Evolutionary conservation across 1,140 invertebrate genomes (phyloP).

Genomic region (Drosophila varians): DNA sequence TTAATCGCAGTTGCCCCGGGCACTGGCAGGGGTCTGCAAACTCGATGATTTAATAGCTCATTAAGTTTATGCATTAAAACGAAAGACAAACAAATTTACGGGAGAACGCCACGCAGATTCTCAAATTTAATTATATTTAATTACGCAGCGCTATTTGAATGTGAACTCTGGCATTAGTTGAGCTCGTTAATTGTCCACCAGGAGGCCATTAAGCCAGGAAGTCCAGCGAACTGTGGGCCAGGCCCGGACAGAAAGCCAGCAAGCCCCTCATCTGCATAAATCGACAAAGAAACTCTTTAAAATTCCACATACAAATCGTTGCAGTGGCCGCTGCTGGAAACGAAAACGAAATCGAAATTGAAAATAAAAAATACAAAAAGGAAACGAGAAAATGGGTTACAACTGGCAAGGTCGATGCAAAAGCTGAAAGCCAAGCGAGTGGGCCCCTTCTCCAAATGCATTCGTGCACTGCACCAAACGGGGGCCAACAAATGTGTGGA

Average conservation of each 20-base stretch:
- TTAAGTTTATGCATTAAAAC: conserved; percentile 46
- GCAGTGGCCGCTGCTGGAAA: conserved; percentile 47
- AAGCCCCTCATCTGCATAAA: conserved; percentile 16
- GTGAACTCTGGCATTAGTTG: conserved; percentile 60
- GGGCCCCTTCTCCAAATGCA: conserved; percentile 5
- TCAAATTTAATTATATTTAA: conserved; percentile 54
- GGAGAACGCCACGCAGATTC: conserved; percentile 12
- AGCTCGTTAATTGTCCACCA: conserved; percentile 62
- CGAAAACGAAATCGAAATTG: conserved; percentile 39
- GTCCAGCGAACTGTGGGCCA: background rate
- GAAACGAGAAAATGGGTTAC: conserved; percentile 56
- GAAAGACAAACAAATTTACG: conserved; percentile 32
- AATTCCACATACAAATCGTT: conserved; percentile 75
- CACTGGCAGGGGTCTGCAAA: conserved; percentile 11
- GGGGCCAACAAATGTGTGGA: too few species aligned
- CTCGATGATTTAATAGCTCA: conserved; percentile 53
- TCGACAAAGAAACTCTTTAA: conserved; percentile 60
- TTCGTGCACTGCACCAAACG: conserved; percentile 8
- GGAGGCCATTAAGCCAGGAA: conserved; percentile 31
- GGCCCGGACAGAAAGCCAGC: conserved; percentile 1
- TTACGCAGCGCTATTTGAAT: conserved; percentile 60
- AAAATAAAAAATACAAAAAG: conserved; percentile 29
- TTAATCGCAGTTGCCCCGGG: background rate
- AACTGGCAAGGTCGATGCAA: conserved; percentile 63
- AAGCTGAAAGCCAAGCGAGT: conserved; percentile 14